Evolutionary conservation across 53 echinoderm and acorn worm genomes (phyloP).

Genomic region (Luidia sarsii): DNA sequence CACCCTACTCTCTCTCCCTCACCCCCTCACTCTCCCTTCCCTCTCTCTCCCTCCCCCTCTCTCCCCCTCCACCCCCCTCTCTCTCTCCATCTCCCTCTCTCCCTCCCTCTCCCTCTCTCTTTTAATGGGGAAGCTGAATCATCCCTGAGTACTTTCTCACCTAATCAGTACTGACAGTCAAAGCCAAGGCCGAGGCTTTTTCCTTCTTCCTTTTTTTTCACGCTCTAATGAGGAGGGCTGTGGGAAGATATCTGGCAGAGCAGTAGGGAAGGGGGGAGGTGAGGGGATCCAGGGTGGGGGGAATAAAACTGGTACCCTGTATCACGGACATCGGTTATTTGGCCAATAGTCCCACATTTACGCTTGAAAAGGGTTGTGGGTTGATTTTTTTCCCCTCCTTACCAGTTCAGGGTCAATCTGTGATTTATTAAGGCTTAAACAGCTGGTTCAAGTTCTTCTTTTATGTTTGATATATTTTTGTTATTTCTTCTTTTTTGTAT

Average conservation of each 20-base stretch:
- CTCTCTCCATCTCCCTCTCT: not conserved
- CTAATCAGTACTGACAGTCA: slow-evolving; percentile 39
- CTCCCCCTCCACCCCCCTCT: not conserved
- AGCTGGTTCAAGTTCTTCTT: no score
- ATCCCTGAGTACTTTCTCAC: not conserved
- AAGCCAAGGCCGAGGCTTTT: slow-evolving; percentile 28
- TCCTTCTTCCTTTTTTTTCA: not conserved
- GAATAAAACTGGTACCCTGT: not conserved
- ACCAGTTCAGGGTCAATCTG: no score
- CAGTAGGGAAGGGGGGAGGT: not conserved
- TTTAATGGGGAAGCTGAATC: not conserved
- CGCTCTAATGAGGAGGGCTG: no score
- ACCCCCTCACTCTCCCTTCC: not conserved
- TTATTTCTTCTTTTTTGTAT: no score
- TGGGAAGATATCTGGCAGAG: no score
- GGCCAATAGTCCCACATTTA: not conserved
- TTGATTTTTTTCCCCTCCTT: no score
- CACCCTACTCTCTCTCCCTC: not conserved
- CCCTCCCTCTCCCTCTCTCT: not conserved
- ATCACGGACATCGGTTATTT: not conserved
- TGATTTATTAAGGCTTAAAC: no score
- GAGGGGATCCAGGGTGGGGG: not conserved
- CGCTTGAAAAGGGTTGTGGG: no score
- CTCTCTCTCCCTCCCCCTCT: not conserved
- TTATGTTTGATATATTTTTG: no score